A percentile compares a stretch with the other conserved stretches of the same genome.
These are phyloP conservation scores for Neomorphus geoffroyi DNA, from an alignment of 2,797 vertebrate species.

Conservation along the genomic window DNA sequence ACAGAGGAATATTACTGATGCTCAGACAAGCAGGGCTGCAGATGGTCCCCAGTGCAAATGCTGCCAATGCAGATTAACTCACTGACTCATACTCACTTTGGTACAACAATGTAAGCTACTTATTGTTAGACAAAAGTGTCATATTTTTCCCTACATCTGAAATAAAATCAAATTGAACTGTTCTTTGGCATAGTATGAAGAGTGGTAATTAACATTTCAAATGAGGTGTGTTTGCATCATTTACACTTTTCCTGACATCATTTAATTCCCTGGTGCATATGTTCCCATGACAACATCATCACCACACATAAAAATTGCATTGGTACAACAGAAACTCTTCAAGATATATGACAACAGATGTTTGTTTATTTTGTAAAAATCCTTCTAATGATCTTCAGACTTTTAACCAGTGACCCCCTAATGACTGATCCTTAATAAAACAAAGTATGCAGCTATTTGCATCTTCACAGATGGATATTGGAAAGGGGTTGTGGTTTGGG, in stretches of 20 bases:
- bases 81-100: conserved; percentile 68
- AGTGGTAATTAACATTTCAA: conserved; percentile 63
- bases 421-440: conserved; percentile 51
- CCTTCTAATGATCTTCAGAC: conserved; percentile 48
- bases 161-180: conserved; percentile 55
- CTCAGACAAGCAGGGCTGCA: conserved; percentile 75
- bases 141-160: conserved; percentile 51
- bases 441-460: conserved; percentile 29
- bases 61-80: conserved; percentile 73
- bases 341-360: conserved; percentile 65
- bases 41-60: conserved; percentile 70
- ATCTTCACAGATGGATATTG: conserved; percentile 28
- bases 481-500: conserved; percentile 36
- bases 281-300: conserved; percentile 69
- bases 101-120: conserved; percentile 71
- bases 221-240: conserved; percentile 67
- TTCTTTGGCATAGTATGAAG: conserved; percentile 5
- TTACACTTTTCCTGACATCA: conserved; percentile 70
- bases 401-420: conserved; percentile 54
- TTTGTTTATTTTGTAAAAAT: conserved; percentile 59
- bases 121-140: conserved; percentile 70
- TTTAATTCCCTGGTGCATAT: conserved; percentile 59
- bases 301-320: conserved; percentile 59
- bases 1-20: conserved; percentile 79
- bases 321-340: conserved; percentile 54